Conservation (phyloP, 1,140 invertebrate species). For the Tetramorium simillimum region DNA sequence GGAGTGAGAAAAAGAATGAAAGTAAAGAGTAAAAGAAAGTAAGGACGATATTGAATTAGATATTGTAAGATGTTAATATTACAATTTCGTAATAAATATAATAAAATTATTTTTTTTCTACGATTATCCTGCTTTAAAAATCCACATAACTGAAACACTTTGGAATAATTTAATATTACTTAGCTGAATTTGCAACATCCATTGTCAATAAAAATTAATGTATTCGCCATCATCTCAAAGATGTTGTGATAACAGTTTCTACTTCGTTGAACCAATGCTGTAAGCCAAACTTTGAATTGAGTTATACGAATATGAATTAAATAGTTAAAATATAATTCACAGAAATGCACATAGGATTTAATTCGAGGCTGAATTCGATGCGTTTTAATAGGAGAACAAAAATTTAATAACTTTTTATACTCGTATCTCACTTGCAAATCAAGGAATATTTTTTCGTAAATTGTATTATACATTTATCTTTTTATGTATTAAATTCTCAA, state of each 20-base stretch:
- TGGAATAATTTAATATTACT: background rate
- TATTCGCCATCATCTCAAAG: background rate
- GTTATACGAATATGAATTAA: background rate
- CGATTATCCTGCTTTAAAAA: background rate
- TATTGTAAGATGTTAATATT: conserved; percentile 5
- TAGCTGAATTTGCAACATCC: background rate
- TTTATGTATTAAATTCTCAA: background rate
- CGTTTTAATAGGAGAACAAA: background rate
- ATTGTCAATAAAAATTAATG: background rate
- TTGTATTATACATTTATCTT: background rate
- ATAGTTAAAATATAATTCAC: background rate
- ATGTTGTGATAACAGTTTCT: background rate
- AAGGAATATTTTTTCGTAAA: background rate
- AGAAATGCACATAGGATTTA: background rate
- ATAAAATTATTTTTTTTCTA: background rate
- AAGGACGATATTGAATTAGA: background rate
- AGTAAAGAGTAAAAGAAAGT: conserved; percentile 81
- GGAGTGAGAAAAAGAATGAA: conserved; percentile 93
- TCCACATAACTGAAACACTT: background rate
- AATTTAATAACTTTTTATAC: background rate
- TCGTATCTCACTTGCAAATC: background rate
- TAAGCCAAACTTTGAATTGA: background rate
- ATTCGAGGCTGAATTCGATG: background rate
- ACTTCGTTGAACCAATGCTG: background rate
- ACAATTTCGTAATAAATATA: background rate